Evolutionary conservation across 2,888 invertebrate species (phyloP), one percentile per base, ranked within the genome.

Genomic region (Macrosiphum euphorbiae): DNA sequence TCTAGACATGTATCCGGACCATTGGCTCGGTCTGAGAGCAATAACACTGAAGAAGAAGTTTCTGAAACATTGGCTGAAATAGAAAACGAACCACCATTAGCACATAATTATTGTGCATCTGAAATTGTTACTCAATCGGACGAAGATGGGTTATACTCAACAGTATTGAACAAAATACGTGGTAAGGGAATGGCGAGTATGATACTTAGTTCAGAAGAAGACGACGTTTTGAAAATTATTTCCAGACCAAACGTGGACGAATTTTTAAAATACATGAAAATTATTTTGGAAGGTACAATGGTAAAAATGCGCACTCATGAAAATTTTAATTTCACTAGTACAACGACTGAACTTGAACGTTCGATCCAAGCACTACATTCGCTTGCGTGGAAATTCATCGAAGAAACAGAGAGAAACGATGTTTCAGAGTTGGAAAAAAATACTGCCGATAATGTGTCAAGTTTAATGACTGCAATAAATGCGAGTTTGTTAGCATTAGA

Each of bases 371-470:
- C 94, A 13, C 86, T 94, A n/a, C 90, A 94, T 50, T 41, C 67
- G 0, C 90, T 94, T 28, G 94, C 94, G 13, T 90, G 94, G 94
- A 90, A 50, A 44, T 94, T 94, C 8, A 92, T 95, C 41, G 90
- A 91, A 26, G 88, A 94, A 41, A 94, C 91, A 1, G 91, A 95
- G 26, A 90, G 61, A n/a, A 52, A 94, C 24, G 20, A 90, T 84
- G 78, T 94, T 84, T 86, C 94, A 35, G 90, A 92, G 90, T 94
- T 94, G 94, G 94, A 94, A 16, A 93, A 94, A 94, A 92, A 58
- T 50, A 94, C 95, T 86, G 94, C 91, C 89, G 91, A 94, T 90
- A 95, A 95, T 58, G 94, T 94, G 87, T 95, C 90, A 0, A 78
- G 47, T 24, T 85, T 94, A 58, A 92, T 94, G 91, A 92, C 94